Percentiles rank a stretch among this genome's conserved stretches.
These are phyloP conservation scores for Acanthisitta chloris DNA, from an alignment of 2,113 vertebrate genomes.

Conservation along the genomic window DNA sequence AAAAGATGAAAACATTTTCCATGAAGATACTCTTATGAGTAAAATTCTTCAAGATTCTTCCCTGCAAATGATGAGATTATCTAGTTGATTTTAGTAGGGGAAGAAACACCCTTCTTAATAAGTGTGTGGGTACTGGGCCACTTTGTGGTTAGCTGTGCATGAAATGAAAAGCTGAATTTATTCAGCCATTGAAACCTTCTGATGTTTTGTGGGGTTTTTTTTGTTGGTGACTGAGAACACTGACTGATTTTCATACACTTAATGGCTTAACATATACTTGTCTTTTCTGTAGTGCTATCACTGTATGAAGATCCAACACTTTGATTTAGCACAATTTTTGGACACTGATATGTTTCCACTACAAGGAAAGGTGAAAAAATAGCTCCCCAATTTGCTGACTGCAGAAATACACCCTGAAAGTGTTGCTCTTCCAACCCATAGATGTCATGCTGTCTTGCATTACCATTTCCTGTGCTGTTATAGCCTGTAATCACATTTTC, in stretches of 20 bases:
- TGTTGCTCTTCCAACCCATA: neutral
- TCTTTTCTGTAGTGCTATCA: neutral
- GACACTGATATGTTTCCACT: neutral
- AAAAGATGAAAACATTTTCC: neutral
- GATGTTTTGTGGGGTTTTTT: neutral
- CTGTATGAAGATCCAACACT: neutral
- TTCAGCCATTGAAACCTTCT: neutral
- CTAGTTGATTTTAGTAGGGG: neutral
- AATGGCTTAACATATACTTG: neutral
- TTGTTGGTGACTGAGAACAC: neutral
- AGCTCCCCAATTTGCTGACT: neutral
- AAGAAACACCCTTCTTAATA: neutral
- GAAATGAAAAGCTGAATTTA: neutral
- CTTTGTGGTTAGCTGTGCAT: neutral
- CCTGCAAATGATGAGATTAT: neutral
- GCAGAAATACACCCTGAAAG: neutral
- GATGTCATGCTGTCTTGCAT: neutral
- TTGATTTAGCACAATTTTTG: neutral
- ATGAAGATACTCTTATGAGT: neutral
- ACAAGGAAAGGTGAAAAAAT: neutral
- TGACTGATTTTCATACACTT: constrained; percentile 5
- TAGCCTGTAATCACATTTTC: neutral
- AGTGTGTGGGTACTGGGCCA: neutral
- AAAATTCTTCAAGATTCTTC: neutral
- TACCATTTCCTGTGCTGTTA: neutral